phyloP scores from a whole-genome alignment of 2,113 vertebrate genomes.

The Cacatua alba region DNA sequence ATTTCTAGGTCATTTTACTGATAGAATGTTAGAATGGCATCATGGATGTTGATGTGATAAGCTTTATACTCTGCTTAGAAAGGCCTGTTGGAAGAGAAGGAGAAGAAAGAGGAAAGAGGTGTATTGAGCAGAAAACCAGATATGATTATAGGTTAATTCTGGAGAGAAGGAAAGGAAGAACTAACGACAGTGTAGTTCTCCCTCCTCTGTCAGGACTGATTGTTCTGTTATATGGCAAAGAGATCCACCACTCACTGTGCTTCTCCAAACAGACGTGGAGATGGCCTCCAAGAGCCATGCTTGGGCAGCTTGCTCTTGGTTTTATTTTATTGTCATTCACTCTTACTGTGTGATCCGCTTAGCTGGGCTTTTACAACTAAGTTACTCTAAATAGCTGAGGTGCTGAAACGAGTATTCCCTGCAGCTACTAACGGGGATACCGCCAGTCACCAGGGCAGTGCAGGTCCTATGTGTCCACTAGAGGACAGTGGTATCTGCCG shows the following conservation, averaged over 20 bases:
- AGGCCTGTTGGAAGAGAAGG: background rate
- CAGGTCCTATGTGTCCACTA: background rate
- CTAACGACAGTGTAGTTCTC: background rate
- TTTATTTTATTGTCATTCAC: background rate
- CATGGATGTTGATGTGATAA: background rate
- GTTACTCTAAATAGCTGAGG: background rate
- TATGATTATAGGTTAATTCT: background rate
- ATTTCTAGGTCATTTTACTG: background rate
- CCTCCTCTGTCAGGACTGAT: background rate
- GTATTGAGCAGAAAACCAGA: background rate
- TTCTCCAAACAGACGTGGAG: background rate
- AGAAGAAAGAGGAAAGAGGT: background rate
- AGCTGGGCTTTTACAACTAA: background rate
- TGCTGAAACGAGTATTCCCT: background rate
- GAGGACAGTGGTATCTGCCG: background rate
- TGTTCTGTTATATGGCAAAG: background rate
- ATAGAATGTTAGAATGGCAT: background rate
- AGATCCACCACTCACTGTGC: background rate
- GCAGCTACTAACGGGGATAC: fast-evolving
- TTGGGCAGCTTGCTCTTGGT: background rate
- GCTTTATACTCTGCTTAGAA: background rate
- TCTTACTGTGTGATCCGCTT: background rate
- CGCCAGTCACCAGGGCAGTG: background rate
- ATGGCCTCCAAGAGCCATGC: background rate
- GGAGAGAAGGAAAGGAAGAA: background rate